Conservation (phyloP, 1,140 invertebrate species). For the Neelides sp. region DNA sequence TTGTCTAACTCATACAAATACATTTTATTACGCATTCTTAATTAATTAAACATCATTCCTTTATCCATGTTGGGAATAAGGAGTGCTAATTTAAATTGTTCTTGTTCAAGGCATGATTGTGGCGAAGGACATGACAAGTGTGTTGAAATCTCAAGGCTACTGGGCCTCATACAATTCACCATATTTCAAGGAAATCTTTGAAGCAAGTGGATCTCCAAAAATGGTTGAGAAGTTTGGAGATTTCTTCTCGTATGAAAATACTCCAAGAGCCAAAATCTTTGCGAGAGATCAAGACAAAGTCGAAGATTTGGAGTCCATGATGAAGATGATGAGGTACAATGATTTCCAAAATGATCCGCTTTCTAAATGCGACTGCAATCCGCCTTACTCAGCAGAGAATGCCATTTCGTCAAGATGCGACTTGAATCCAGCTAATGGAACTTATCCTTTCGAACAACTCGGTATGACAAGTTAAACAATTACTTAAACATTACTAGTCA, state of each 20-base stretch:
- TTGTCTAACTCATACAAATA: too few species aligned
- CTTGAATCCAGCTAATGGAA: slow-evolving; percentile 52
- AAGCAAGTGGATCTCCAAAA: slow-evolving; percentile 44
- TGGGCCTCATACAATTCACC: slow-evolving; percentile 71
- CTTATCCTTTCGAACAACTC: slow-evolving; percentile 40
- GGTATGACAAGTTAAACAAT: slow-evolving; percentile 16
- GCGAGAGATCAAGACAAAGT: slow-evolving; percentile 46
- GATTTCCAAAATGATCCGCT: slow-evolving; percentile 56
- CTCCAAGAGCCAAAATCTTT: slow-evolving; percentile 52
- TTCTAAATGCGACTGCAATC: slow-evolving; percentile 52
- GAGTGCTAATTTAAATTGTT: neutral
- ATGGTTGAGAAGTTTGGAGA: slow-evolving; percentile 51
- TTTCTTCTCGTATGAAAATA: slow-evolving; percentile 54
- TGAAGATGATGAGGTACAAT: slow-evolving; percentile 57
- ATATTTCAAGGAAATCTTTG: slow-evolving; percentile 52
- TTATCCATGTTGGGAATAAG: neutral
- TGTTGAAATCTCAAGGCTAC: slow-evolving; percentile 51
- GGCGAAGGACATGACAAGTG: slow-evolving; percentile 53
- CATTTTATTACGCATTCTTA: too few species aligned
- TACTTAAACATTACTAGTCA: neutral
- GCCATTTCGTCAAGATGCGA: slow-evolving; percentile 57
- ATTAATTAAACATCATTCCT: too few species aligned
- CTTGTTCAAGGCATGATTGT: slow-evolving; percentile 35
- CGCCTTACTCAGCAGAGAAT: slow-evolving; percentile 58
- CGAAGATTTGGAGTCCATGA: slow-evolving; percentile 44